These are phyloP conservation scores for Patella ulyssiponensis DNA, from an alignment of 2,888 invertebrate genomes.

Conservation along the genomic window DNA sequence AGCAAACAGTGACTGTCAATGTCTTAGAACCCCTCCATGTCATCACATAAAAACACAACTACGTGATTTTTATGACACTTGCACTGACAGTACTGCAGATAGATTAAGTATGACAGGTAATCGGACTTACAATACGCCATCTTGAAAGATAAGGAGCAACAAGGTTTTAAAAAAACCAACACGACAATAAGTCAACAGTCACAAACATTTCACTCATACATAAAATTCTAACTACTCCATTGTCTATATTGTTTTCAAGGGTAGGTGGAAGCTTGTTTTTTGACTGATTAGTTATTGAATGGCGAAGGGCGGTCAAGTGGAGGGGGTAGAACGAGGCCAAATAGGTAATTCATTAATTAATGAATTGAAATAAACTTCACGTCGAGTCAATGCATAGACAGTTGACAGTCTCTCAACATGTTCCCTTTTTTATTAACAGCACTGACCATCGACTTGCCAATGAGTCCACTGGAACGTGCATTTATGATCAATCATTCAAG, in stretches of 20 bases:
- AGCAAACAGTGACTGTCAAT: too few relatives aligned
- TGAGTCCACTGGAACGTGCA: too few relatives aligned
- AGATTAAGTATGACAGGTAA: conserved; percentile 11
- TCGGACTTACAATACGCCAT: not conserved
- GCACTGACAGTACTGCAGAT: not conserved
- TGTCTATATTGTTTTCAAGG: not conserved
- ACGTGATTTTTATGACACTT: not conserved
- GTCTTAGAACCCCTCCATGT: too few relatives aligned
- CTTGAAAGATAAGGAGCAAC: conserved; percentile 3
- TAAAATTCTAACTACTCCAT: not conserved
- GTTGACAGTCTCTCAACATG: too few relatives aligned
- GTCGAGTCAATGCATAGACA: not conserved
- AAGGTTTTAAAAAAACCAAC: conserved; percentile 3
- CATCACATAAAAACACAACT: too few relatives aligned
- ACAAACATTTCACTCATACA: not conserved
- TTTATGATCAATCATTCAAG: too few relatives aligned
- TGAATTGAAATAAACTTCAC: conserved; percentile 7
- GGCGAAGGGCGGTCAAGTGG: not conserved
- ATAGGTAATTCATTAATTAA: conserved; percentile 1
- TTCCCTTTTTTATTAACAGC: too few relatives aligned
- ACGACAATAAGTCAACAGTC: not conserved
- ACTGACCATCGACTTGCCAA: too few relatives aligned
- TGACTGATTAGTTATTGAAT: conserved; percentile 13
- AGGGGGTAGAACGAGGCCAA: not conserved
- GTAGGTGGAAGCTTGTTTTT: not conserved